These are phyloP conservation scores for Planococcus citri DNA, from an alignment of 1,140 invertebrate genomes.

Conservation along the genomic window DNA sequence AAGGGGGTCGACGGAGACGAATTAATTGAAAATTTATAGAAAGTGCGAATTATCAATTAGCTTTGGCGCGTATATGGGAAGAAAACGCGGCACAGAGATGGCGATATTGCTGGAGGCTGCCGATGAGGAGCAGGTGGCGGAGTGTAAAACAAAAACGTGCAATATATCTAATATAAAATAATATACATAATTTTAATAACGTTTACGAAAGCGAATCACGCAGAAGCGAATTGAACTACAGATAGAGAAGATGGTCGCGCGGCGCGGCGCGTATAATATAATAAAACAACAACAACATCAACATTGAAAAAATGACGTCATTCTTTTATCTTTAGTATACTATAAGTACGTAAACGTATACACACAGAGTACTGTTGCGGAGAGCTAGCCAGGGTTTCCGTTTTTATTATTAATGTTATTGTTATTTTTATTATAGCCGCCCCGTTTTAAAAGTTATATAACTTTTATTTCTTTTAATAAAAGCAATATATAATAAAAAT, in stretches of 20 bases:
- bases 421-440: constrained; percentile 19
- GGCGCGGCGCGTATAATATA: too few species aligned
- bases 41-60: not conserved
- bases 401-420: constrained; percentile 21
- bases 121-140: too few species aligned
- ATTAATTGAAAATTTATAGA: not conserved
- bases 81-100: too few species aligned
- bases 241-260: not conserved
- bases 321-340: not conserved
- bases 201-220: not conserved
- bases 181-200: too few species aligned
- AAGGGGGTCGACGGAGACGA: too few species aligned
- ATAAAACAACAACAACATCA: constrained; percentile 2
- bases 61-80: not conserved
- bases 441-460: constrained; percentile 20
- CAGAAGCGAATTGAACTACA: constrained; percentile 10
- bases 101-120: too few species aligned
- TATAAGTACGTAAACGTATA: too few species aligned
- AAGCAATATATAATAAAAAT: constrained; percentile 21
- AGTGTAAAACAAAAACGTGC: too few species aligned
- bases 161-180: too few species aligned
- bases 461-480: constrained; percentile 21
- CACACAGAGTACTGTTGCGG: too few species aligned
- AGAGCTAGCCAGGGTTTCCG: not conserved
- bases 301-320: constrained; percentile 13